Base-by-base conservation (phyloP, 2,888 invertebrate genomes). In the Pachycephus smyrnensis region DNA sequence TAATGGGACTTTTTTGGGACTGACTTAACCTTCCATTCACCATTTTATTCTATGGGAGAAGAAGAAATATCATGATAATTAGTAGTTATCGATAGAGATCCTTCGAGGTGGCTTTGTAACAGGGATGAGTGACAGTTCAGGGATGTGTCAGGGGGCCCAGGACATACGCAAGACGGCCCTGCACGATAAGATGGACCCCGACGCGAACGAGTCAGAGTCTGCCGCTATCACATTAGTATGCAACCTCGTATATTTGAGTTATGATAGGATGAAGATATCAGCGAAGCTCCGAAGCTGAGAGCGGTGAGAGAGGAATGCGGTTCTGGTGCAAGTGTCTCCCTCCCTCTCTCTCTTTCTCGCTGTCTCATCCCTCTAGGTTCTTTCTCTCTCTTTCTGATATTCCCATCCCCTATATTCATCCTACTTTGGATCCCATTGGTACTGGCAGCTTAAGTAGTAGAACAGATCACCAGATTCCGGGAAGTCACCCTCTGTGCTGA, bases 201-300 rank as follows among this genome's bases (percentile, higher is more conserved):
- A 71, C 12, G 71, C 71, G 23, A 23, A 55, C 55, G 55, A 55
- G 55, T 55, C 55, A 55, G 55, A 55, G 55, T 55, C 55, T 55
- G 71, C 71, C 71, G 71, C 71, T 71, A 71, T 71, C 71, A 33
- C 23, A 32, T 71, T 71, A 71, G 71, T 71, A 71, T 71, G 71
- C 71, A 71, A 32, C 71, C n/a, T 74, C 71, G 76, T 74, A 55
- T 77, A 71, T 82, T 84, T 86, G 84, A 87, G 82, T 87, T 85
- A 86, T 83, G 87, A 85, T 84, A 82, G 82, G 80, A 76, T 86
- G 84, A 86, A 87, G 86, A 86, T 86, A 86, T 87, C 86, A 81
- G 37, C 37, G 74, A 36, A 74, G 37, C 75, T 73, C 37, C 75
- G 79, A 74, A 73, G 82, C 77, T 37, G 80, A 69, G 82, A 80